phyloP scores from a whole-genome alignment of 2,797 vertebrate species.

The Sylvia borin region DNA sequence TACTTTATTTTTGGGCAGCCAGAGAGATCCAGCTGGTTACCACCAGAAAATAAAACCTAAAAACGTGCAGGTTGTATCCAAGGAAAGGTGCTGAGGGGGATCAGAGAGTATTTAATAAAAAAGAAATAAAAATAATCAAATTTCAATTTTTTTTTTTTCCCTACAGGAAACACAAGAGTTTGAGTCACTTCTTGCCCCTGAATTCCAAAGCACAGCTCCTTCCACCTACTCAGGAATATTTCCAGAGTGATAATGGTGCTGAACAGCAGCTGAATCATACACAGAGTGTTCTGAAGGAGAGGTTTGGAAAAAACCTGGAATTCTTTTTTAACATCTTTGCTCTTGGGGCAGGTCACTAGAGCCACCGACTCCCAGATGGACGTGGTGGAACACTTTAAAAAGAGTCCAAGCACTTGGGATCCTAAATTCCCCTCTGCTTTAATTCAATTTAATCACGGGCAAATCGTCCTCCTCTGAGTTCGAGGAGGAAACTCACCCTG shows the following conservation, averaged over 20 bases:
- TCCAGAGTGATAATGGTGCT: slow-evolving; percentile 27
- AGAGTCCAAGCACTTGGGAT: not conserved
- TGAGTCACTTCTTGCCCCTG: slow-evolving; percentile 54
- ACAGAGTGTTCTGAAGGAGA: not conserved
- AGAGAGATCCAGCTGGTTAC: not conserved
- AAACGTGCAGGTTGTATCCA: not conserved
- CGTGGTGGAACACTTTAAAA: not conserved
- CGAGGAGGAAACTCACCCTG: no score
- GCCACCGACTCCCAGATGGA: not conserved
- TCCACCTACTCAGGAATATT: slow-evolving; percentile 54
- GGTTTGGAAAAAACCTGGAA: not conserved
- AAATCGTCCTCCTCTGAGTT: no score
- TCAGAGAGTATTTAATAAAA: not conserved
- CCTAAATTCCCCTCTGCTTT: not conserved
- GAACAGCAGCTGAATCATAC: not conserved
- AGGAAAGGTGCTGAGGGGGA: not conserved
- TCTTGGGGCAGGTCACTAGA: not conserved
- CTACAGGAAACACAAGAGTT: not conserved
- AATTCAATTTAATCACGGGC: no score
- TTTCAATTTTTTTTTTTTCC: not conserved
- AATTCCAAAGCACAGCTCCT: slow-evolving; percentile 44
- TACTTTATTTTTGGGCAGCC: not conserved
- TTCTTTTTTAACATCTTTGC: not conserved
- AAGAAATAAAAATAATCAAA: not conserved
- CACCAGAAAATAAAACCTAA: not conserved